Percentiles rank a stretch among this genome's conserved stretches.
Conservation (phyloP, 1,140 invertebrate genomes). For the Lethrus apterus region DNA sequence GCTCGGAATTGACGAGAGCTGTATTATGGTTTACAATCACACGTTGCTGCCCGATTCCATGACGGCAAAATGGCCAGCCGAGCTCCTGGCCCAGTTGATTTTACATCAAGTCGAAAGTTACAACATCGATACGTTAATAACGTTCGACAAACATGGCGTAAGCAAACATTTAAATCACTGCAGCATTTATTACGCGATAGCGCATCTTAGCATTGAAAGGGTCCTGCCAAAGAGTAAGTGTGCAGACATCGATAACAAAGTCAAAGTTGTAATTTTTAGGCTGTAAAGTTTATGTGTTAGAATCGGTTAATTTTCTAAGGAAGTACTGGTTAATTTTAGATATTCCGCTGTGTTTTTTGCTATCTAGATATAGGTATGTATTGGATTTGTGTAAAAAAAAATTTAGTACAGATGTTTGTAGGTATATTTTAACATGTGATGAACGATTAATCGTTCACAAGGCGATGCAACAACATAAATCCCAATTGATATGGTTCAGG, state of each 20-base stretch:
- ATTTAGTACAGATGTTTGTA: too few species aligned
- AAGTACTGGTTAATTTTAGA: slow-evolving; percentile 84
- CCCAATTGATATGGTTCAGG: slow-evolving; percentile 90
- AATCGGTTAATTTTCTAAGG: slow-evolving; percentile 74
- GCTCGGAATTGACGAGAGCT: slow-evolving; percentile 68
- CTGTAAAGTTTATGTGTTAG: slow-evolving; percentile 72
- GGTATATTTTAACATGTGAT: slow-evolving; percentile 52
- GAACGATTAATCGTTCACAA: slow-evolving; percentile 51
- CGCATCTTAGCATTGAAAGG: slow-evolving; percentile 65
- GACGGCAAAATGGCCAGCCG: slow-evolving; percentile 63
- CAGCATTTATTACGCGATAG: slow-evolving; percentile 70
- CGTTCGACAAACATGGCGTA: slow-evolving; percentile 86
- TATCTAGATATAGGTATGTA: slow-evolving; percentile 64
- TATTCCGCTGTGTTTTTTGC: slow-evolving; percentile 67
- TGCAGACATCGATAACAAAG: not conserved
- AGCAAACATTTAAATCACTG: slow-evolving; percentile 86
- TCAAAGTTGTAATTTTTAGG: slow-evolving; percentile 48
- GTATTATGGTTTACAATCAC: slow-evolving; percentile 65
- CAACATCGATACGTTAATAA: slow-evolving; percentile 77
- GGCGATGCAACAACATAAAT: slow-evolving; percentile 79
- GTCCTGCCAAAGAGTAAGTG: slow-evolving; percentile 60
- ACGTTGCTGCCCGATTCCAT: slow-evolving; percentile 70
- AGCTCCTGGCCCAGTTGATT: slow-evolving; percentile 63
- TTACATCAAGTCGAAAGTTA: slow-evolving; percentile 63
- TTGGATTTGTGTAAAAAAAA: not conserved